Conservation (phyloP, 1,140 invertebrate genomes). For the Pteromalus puparum region DNA sequence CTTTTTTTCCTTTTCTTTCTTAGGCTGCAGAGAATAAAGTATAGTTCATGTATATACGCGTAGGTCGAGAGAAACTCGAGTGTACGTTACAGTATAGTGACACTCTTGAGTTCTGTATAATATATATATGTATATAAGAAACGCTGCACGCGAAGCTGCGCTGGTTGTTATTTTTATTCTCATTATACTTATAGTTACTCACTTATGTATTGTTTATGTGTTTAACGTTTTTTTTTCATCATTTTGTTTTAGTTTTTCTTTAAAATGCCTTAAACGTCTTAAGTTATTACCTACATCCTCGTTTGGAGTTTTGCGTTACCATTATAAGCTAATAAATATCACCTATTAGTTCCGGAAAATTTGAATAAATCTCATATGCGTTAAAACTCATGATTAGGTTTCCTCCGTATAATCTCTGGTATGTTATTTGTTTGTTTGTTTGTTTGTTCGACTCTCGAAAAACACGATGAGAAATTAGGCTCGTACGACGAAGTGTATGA, state of each 20-base stretch:
- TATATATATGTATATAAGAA: neutral
- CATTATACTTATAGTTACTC: neutral
- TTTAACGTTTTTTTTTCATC: constrained; percentile 8
- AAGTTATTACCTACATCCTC: constrained; percentile 12
- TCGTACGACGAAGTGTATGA: neutral
- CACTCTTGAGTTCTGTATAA: neutral
- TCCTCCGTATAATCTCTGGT: neutral
- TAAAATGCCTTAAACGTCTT: constrained; percentile 10
- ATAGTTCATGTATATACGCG: neutral
- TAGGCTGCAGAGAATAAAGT: constrained; percentile 6
- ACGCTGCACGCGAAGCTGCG: neutral
- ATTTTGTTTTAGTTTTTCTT: constrained; percentile 11
- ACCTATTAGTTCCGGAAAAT: constrained; percentile 42
- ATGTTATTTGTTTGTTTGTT: neutral
- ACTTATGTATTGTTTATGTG: constrained; percentile 25
- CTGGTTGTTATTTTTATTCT: neutral
- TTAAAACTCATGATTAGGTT: neutral
- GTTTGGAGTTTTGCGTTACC: constrained; percentile 25
- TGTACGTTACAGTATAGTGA: constrained; percentile 5
- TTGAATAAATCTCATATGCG: constrained; percentile 26
- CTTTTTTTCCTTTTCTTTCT: neutral
- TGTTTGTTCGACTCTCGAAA: neutral
- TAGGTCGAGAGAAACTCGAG: neutral
- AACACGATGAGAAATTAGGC: neutral
- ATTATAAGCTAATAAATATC: constrained; percentile 47